Evolutionary conservation across 2,888 invertebrate species (phyloP).

Genomic region (Cerceris rybyensis): DNA sequence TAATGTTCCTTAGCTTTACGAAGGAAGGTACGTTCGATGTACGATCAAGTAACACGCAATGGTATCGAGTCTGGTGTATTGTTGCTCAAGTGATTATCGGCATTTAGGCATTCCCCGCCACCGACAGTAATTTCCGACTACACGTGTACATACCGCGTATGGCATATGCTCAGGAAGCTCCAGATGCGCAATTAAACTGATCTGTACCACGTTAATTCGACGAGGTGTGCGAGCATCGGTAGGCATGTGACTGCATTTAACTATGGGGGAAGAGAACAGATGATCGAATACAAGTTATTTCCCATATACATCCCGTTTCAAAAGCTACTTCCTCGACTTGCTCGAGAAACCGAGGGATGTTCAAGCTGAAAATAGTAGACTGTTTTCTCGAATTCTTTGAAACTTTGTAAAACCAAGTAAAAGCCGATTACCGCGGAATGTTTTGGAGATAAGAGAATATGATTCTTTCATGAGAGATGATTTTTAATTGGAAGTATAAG

Average conservation of each 20-base stretch:
- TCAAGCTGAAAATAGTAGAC: too few species aligned
- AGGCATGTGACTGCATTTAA: background rate
- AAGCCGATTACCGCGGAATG: too few species aligned
- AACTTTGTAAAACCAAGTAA: too few species aligned
- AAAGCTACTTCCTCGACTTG: too few species aligned
- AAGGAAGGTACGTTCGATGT: slow-evolving; percentile 14
- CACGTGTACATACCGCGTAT: slow-evolving; percentile 26
- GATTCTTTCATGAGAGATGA: too few species aligned
- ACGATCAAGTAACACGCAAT: slow-evolving; percentile 42
- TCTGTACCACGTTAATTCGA: slow-evolving; percentile 39
- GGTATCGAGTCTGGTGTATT: slow-evolving; percentile 40
- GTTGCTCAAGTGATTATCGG: slow-evolving; percentile 66
- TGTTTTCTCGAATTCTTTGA: too few species aligned
- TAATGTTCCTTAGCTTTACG: slow-evolving; percentile 41
- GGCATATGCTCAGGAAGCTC: slow-evolving; percentile 22
- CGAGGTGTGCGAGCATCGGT: background rate
- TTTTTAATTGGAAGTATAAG: too few species aligned
- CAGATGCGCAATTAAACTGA: slow-evolving; percentile 53
- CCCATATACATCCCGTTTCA: too few species aligned
- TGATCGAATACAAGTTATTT: too few species aligned
- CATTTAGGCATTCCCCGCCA: slow-evolving; percentile 64
- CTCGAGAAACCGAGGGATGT: too few species aligned
- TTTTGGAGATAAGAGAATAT: too few species aligned
- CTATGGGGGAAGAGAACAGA: background rate
- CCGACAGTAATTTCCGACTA: slow-evolving; percentile 57